Evolutionary conservation across 1,140 invertebrate species (phyloP).

Genomic region (Drosophila repletoides): DNA sequence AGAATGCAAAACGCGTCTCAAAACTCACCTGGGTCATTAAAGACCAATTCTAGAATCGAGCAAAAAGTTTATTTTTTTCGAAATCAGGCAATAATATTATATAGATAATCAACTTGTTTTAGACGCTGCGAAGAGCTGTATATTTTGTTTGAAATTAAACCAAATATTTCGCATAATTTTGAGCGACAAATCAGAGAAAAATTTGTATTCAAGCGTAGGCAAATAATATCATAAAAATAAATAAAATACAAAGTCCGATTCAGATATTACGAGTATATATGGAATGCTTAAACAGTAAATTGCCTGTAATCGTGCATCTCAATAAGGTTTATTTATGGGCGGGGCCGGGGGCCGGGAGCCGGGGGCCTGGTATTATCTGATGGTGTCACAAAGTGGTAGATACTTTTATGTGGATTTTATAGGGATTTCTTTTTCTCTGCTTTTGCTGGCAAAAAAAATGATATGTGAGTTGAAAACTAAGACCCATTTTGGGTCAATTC

Average conservation of each 20-base stretch:
- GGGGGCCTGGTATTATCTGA: conserved; percentile 70
- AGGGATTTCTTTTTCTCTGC: no score
- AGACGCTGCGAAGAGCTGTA: no score
- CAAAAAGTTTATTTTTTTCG: no score
- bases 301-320: conserved; percentile 65
- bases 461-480: conserved; percentile 35
- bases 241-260: conserved; percentile 30
- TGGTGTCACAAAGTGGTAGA: conserved; percentile 61
- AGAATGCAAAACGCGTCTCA: conserved; percentile 41
- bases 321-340: conserved; percentile 56
- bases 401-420: conserved; percentile 64
- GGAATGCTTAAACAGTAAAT: conserved; percentile 71
- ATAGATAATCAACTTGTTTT: no score
- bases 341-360: no score
- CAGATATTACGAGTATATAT: conserved; percentile 62
- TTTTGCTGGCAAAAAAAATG: conserved; percentile 18
- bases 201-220: no score
- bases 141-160: no score
- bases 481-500: neutral
- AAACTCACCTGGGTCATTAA: conserved; percentile 69
- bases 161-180: no score
- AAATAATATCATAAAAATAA: conserved; percentile 17
- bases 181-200: no score
- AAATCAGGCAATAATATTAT: no score
- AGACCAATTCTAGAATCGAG: no score